Base-by-base conservation (phyloP, 2,113 vertebrate genomes). In the Excalfactoria chinensis region DNA sequence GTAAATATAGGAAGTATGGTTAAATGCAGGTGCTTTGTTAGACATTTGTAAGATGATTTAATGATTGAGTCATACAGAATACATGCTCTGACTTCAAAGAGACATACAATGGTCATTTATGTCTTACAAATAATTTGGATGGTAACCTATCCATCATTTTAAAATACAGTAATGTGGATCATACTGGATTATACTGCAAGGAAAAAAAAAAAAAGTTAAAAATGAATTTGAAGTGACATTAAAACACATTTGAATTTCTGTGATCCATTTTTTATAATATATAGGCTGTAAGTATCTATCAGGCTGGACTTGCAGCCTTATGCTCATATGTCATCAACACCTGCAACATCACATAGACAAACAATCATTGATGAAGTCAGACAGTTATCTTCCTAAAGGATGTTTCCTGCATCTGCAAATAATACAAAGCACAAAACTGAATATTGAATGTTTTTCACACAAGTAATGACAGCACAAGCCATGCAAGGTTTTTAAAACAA, bases 11-110 rank as follows among this genome's bases (percentile, higher is more conserved):
- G 66, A 85, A 90, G 88, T 94, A 94, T 84, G 71, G 95, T 88
- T 95, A 96, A 93, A 79, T 48, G 79, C 71, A 84, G 90, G 67
- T 95, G 73, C 88, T 83, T 91, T 91, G 80, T 87, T 96, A 94
- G 93, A 89, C 89, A 92, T 89, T 91, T 90, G 80, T 96, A 95
- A 95, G 95, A 90, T 96, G 93, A 96, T 95, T 93, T 95, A 94
- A 83, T 91, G 90, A 91, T 93, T 94, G 94, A 96, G 80, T 94
- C 89, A 93, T 95, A 91, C 77, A 89, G 53, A 67, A 84, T 93
- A 94, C 85, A 94, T 93, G 77, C 58, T 88, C 74, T 88, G 89
- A 84, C 84, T 95, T 95, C 66, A 89, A 96, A 95, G 95, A 89
- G 79, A 84, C 48, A 84, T 80, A 97, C 93, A 96, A 91, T 75